Conservation (phyloP, 2,797 vertebrate genomes). For the Bovichtus variegatus region DNA sequence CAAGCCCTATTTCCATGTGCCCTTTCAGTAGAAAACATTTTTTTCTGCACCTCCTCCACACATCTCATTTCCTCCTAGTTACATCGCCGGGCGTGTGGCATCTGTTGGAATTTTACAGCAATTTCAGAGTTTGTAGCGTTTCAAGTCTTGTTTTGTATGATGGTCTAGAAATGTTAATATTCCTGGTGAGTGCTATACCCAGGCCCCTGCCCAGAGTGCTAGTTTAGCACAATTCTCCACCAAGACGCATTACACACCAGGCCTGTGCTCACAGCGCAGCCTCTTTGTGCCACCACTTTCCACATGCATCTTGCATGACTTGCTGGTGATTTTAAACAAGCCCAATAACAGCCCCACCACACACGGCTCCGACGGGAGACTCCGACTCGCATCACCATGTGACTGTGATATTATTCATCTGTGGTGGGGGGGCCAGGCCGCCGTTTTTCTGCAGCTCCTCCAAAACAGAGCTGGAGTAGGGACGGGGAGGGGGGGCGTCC, state of each 20-base stretch:
- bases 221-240: conserved; percentile 68
- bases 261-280: conserved; percentile 41
- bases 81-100: conserved; percentile 55
- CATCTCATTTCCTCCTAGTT: conserved; percentile 65
- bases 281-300: conserved; percentile 54
- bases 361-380: conserved; percentile 47
- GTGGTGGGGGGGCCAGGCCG: conserved; percentile 6
- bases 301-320: conserved; percentile 82
- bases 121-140: conserved; percentile 69
- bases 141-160: conserved; percentile 68
- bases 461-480: conserved; percentile 50
- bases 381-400: conserved; percentile 46
- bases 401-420: conserved; percentile 74
- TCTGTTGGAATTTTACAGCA: conserved; percentile 70
- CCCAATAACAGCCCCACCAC: conserved; percentile 68
- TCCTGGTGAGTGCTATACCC: conserved; percentile 75
- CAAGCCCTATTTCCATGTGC: conserved; percentile 41
- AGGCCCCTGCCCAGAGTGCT: conserved; percentile 69
- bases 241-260: conserved; percentile 56
- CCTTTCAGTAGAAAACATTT: conserved; percentile 41
- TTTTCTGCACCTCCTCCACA: conserved; percentile 43
- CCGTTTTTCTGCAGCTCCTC: conserved; percentile 36
- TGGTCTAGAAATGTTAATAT: conserved; percentile 79
- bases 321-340: conserved; percentile 75
- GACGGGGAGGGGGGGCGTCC: conserved; percentile 33